Base-by-base conservation (phyloP, 2,888 invertebrate genomes). In the Aleiodes testaceus region DNA sequence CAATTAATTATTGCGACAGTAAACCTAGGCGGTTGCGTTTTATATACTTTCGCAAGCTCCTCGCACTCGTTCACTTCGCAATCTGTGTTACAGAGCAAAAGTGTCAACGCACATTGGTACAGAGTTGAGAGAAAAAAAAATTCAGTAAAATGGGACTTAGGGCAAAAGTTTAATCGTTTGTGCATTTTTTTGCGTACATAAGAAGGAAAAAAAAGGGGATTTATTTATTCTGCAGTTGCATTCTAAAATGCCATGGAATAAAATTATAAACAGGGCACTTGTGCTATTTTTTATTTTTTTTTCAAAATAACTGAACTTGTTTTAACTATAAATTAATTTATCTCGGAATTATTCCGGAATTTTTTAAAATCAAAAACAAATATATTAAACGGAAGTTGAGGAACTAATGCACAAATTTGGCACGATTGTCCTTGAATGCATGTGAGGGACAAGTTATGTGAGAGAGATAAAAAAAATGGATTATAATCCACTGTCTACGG, bases 1-100 rank as follows among this genome's bases (percentile, higher is more conserved):
- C 50, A 52, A 69, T 69, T 69, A 69, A 64, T 69, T 69, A 63
- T 69, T 69, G 69, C 69, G 52, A 69, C 63, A 69, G 44, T n/a
- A 22, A 63, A 42, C 22, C 63, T n/a, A 49, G 36, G 20, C 42
- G 44, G 66, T 67, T 67, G 45, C 45, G 30, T 67, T 55, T 45
- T 55, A 52, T 61, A 63, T 42, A 50, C 69, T 69, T 69, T 69
- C 64, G 69, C 63, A 69, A 69, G 50, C 63, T 50, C 26, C 36
- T 9, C 30, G 36, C 63, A 50, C 63, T 69, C 69, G 50, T 69
- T 50, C 52, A 52, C 69, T 63, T 52, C 42, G 63, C 61, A 69
- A 69, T 69, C 63, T 44, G 16, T 55, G n/a, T 61, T 14, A 3
- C 52, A 49, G 50, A 7, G 52, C 50, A 69, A 63, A 52, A 63